Percentiles rank a stretch among this genome's conserved stretches.
phyloP scores from a whole-genome alignment of 2,888 invertebrate species.

The Notocelia uddmanniana region DNA sequence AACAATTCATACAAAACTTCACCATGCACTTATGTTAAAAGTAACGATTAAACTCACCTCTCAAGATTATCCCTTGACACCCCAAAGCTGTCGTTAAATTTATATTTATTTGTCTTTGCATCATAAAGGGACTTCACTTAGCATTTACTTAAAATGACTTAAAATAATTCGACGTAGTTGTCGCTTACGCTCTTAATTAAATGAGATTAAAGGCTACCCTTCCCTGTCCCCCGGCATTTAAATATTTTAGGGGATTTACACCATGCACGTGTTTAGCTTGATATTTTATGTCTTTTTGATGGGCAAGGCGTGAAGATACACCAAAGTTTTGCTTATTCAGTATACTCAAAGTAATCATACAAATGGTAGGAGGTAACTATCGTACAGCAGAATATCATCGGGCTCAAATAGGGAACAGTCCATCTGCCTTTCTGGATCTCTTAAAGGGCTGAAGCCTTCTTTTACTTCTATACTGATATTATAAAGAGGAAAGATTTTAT shows the following conservation, averaged over 20 bases:
- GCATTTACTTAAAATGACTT: background rate
- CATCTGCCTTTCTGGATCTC: too few species aligned
- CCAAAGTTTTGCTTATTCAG: slow-evolving; percentile 31
- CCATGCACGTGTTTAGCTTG: slow-evolving; percentile 41
- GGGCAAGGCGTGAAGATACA: slow-evolving; percentile 1
- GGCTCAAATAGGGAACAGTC: background rate
- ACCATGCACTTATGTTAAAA: slow-evolving; percentile 12
- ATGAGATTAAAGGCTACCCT: background rate
- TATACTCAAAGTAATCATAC: background rate
- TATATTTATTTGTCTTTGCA: slow-evolving; percentile 41
- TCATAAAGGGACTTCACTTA: slow-evolving; percentile 18
- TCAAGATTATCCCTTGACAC: slow-evolving; percentile 22
- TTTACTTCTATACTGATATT: too few species aligned
- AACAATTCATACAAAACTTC: background rate
- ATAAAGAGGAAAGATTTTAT: too few species aligned
- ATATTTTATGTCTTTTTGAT: slow-evolving; percentile 43
- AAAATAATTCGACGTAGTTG: background rate
- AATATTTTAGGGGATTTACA: slow-evolving; percentile 45
- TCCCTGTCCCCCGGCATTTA: slow-evolving; percentile 35
- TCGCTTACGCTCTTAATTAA: background rate
- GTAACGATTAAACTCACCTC: slow-evolving; percentile 30
- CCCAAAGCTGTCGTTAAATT: slow-evolving; percentile 32
- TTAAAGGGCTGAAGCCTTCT: too few species aligned
- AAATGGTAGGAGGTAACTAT: background rate
- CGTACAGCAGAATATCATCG: background rate